Percentiles rank a stretch among this genome's conserved stretches.
These are phyloP conservation scores for Steinernema hermaphroditum DNA, from an alignment of 2,888 invertebrate genomes.

Conservation along the genomic window DNA sequence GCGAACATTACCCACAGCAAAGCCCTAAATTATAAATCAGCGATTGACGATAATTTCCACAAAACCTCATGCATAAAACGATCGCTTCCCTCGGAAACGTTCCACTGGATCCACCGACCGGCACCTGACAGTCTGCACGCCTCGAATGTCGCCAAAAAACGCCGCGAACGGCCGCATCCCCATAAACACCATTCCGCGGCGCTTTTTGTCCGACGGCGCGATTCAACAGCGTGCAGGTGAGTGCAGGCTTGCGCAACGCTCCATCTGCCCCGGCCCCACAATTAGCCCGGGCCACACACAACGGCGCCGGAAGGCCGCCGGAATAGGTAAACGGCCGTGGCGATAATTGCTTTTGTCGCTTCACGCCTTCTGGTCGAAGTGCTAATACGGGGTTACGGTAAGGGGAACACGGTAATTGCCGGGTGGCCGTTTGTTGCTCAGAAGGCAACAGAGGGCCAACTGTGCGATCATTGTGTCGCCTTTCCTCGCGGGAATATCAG, in stretches of 20 bases:
- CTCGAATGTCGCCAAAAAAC: not conserved
- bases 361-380: slow-evolving; percentile 2
- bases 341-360: slow-evolving; percentile 17
- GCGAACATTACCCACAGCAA: too few species aligned
- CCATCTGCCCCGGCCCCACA: not conserved
- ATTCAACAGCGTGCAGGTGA: not conserved
- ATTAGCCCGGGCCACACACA: slow-evolving; percentile 5
- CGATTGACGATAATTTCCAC: too few species aligned
- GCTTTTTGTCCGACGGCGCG: not conserved
- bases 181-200: slow-evolving; percentile 6
- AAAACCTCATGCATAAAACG: too few species aligned
- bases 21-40: too few species aligned
- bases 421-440: too few species aligned
- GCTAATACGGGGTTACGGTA: not conserved
- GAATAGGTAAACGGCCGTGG: not conserved
- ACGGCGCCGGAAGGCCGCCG: not conserved
- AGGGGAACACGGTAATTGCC: not conserved
- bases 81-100: too few species aligned
- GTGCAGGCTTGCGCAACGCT: slow-evolving; percentile 5
- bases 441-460: not conserved
- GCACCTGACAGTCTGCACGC: not conserved
- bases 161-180: not conserved
- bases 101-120: not conserved
- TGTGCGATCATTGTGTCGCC: not conserved
- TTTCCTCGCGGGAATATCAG: not conserved